phyloP scores from a whole-genome alignment of 1,140 invertebrate genomes.

The Phymorhynchus buccinoides region DNA sequence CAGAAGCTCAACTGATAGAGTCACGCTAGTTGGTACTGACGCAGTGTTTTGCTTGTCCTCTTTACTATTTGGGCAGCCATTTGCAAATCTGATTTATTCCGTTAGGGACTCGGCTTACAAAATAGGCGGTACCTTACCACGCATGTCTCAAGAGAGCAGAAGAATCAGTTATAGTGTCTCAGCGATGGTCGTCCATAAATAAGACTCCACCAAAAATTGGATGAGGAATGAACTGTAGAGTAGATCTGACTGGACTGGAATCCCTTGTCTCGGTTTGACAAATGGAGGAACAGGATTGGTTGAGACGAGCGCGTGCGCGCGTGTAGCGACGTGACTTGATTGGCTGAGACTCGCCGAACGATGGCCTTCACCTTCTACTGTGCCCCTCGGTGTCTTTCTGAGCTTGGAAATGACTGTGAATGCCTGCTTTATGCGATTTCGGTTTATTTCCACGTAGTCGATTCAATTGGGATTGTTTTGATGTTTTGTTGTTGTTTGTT shows the following conservation, averaged over 20 bases:
- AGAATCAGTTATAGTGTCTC: neutral
- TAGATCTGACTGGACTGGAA: neutral
- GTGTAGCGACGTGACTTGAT: neutral
- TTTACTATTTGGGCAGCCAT: neutral
- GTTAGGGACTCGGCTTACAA: neutral
- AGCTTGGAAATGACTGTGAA: neutral
- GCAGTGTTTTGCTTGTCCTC: neutral
- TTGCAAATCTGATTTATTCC: neutral
- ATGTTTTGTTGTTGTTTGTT: no score
- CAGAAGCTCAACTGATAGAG: neutral
- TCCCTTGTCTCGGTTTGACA: neutral
- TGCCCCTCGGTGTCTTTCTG: slow-evolving; percentile 6
- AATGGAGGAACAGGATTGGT: neutral
- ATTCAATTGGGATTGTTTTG: no score
- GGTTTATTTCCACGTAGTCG: no score
- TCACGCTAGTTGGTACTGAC: neutral
- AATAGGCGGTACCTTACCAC: neutral
- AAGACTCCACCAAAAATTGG: no score
- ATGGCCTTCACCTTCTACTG: slow-evolving; percentile 7
- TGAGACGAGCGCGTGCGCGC: neutral
- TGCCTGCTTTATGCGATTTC: no score
- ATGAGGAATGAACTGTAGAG: no score
- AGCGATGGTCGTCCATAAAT: neutral
- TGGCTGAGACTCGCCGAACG: neutral
- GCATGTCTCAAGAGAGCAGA: neutral